Conservation (phyloP, 2,888 invertebrate genomes). For the Dynastes maya region DNA sequence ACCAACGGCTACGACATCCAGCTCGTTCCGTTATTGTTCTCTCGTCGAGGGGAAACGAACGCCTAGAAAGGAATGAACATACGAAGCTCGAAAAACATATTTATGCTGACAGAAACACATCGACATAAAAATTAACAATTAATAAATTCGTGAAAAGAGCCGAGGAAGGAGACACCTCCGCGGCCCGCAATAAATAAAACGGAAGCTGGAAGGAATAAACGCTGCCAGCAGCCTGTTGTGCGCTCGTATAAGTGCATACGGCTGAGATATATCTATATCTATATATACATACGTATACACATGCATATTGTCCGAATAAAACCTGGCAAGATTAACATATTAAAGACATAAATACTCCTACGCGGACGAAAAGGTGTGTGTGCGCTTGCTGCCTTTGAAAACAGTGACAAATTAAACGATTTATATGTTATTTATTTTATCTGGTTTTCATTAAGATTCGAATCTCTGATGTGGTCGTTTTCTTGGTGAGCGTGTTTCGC, state of each 20-base stretch:
- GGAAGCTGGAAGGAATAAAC: slow-evolving; percentile 64
- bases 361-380: slow-evolving; percentile 59
- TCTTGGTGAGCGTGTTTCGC: slow-evolving; percentile 27
- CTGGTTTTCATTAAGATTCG: slow-evolving; percentile 50
- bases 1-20: not conserved
- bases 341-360: slow-evolving; percentile 66
- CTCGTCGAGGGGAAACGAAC: not conserved
- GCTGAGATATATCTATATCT: too few species aligned
- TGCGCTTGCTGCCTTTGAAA: slow-evolving; percentile 57
- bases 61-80: slow-evolving; percentile 22
- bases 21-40: not conserved
- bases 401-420: slow-evolving; percentile 69
- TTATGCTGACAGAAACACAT: slow-evolving; percentile 67
- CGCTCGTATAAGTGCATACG: not conserved
- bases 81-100: slow-evolving; percentile 58
- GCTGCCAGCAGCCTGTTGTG: slow-evolving; percentile 8
- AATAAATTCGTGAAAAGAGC: slow-evolving; percentile 64
- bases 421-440: slow-evolving; percentile 65
- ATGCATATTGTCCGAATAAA: slow-evolving; percentile 60
- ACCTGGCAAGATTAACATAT: slow-evolving; percentile 65
- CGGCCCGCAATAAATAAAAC: slow-evolving; percentile 64
- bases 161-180: slow-evolving; percentile 36
- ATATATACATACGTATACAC: too few species aligned
- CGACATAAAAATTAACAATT: slow-evolving; percentile 69
- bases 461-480: slow-evolving; percentile 15